Evolutionary conservation across 1,140 invertebrate species (phyloP), one percentile per base, ranked within the genome.

Genomic region (Diorhabda elongata): DNA sequence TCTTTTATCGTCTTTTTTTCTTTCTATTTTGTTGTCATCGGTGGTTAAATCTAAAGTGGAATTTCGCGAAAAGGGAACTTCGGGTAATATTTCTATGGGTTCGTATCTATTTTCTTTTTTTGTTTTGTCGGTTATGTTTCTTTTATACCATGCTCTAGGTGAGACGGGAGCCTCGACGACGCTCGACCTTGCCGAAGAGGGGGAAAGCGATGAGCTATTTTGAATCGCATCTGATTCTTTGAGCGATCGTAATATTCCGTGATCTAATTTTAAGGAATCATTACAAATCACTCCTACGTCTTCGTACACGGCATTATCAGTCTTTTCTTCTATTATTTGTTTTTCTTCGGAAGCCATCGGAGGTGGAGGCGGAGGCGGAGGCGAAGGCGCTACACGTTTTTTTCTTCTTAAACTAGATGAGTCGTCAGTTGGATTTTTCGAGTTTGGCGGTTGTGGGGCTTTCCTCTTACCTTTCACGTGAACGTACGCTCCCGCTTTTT

Each of bases 391-490:
- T 26, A 82, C 82, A 66, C 87, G 79, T 77, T 87, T 87, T 71
- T 86, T 87, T 70, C 83, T 79, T 68, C 83, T 80, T n/a, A 81
- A 73, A 74, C 79, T 84, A 41, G 75, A 72, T 26, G 64, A 61
- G 42, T 69, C 63, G 26, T 74, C 62, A 44, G 71, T 64, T 26
- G 58, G 11, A 52, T 3, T 52, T 42, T 64, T 77, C 70, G 11
- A 67, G 65, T 74, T 64, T 2, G 91, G 91, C 7, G 91, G 90
- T 71, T 85, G 85, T 1, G 90, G 90, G 2, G 91, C 91, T 75
- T 85, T 86, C 52, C 91, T 81, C 75, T 92, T 92, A 8, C 90
- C 90, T 71, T 89, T 90, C 0, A 92, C 90, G 79, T 92, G 89
- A 3, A 77, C 82, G 76, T 80, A 85, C 58, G 75, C 84, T 69